phyloP scores from a whole-genome alignment of 1,140 invertebrate genomes.

The Leptestheria dahalacensis region DNA sequence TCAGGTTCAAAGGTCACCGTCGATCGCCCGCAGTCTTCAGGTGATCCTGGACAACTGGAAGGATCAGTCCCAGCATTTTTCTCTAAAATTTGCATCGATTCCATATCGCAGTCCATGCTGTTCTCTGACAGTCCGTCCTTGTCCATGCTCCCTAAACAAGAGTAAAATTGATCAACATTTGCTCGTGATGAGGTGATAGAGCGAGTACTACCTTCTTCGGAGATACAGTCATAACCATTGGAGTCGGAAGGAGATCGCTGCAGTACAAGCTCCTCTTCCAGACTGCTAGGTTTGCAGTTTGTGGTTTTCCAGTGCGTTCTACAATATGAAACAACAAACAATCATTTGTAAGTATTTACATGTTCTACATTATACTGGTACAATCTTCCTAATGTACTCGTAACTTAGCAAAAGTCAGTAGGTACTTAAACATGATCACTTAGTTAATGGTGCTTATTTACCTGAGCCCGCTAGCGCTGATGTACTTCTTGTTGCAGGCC shows the following conservation, averaged over 20 bases:
- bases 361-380: too few species aligned
- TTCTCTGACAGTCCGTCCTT: conserved; percentile 4
- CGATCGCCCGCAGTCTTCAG: background rate
- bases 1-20: background rate
- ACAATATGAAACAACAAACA: too few species aligned
- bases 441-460: background rate
- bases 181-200: background rate
- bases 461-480: conserved; percentile 83
- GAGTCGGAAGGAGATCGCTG: conserved; percentile 34
- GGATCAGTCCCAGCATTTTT: background rate
- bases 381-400: too few species aligned
- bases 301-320: conserved; percentile 91
- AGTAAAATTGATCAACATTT: background rate
- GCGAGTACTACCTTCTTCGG: conserved; percentile 7
- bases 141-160: conserved; percentile 2
- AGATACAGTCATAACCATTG: conserved; percentile 32
- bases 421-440: too few species aligned
- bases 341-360: too few species aligned
- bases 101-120: conserved; percentile 8
- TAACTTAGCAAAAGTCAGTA: too few species aligned
- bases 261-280: conserved; percentile 62
- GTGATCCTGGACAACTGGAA: background rate
- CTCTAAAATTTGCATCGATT: background rate
- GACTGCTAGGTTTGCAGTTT: conserved; percentile 65
- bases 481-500: conserved; percentile 94